Evolutionary conservation across 2,797 vertebrate species (phyloP), one percentile per base, ranked within the genome.

Genomic region (Macrochelys suwanniensis): DNA sequence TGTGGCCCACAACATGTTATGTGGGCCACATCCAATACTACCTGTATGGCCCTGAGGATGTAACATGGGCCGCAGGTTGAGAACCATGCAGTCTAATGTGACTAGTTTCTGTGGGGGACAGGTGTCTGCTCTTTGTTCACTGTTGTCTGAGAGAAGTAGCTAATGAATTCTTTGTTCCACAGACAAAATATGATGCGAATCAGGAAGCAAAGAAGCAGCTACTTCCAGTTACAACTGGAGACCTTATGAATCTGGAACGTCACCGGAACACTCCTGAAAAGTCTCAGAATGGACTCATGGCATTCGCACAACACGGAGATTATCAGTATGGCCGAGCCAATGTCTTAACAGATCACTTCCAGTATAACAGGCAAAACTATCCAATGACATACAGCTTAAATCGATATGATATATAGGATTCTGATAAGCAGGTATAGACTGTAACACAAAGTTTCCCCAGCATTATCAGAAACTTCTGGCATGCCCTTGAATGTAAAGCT

Each of bases 151-250:
- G 83, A 6, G 71, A 88, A 90, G n/a, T 26, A 0, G 42, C 5
- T 83, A 15, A 31, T 74, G 56, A 26, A 23, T 19, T 15, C 26
- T 94, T 91, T 97, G 53, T 94, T 82, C 78, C 31, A 84, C 97
- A 99, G 99, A 99, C 99, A 79, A 99, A 99, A 96, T 99, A 99
- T 0, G 99, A 99, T 1, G 98, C 98, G 2, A 99, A 99, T 97
- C 98, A 98, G 96, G 98, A 99, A 71, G 98, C 98, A 47, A 98
- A 99, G 98, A 99, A 99, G 98, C 99, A 99, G 96, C 96, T 99
- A 82, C 98, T 99, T 90, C 99, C 99, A 0, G 84, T 98, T 56
- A 96, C 98, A 6, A 97, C 99, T 0, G 98, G 98, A 84, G 99
- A 99, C 95, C 97, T 99, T 74, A 93, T 98, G 89, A 97, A 97